Base-by-base conservation (phyloP, 2,797 vertebrate species). In the Galago senegalensis region DNA sequence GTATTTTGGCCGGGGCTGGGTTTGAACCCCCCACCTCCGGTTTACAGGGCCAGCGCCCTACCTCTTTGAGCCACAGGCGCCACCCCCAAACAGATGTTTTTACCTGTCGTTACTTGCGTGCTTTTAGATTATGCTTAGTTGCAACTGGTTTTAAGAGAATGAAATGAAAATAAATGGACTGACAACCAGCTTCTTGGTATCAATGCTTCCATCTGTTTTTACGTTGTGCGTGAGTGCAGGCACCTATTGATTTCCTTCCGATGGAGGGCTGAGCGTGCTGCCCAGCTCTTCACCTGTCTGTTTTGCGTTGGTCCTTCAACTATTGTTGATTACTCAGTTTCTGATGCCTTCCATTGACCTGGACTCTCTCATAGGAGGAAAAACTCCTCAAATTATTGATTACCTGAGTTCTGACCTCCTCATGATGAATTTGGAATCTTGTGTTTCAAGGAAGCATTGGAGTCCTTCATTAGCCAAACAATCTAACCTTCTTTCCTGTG, bases 361-460 rank as follows among this genome's bases (percentile, higher is more conserved):
- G 72, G 18, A 31, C 7, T 86, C 13, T 76, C 53, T 81, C 65
- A 23, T 69, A 61, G 7, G 21, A 61, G 53, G 25, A 34, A 81
- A 84, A 88, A 86, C 87, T 43, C 40, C 60, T 87, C 43, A 87
- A 34, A 65, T 58, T 58, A 89, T 84, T 93, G 21, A 95, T 81
- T 79, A 86, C 67, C 18, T 76, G 37, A 73, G 89, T 93, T 95
- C 31, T 86, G 67, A 73, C 34, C 40, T 49, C 49, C 49, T 92
- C 37, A 89, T 31, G 88, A 92, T 77, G 6, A 95, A 85, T 77
- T 69, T 94, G 73, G 70, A 95, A 87, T 82, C 21, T 53, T 70
- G 23, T 95, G 76, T 95, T 93, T 91, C 17, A 97, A 49, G 27
- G 1, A 92, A 25, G 31, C 43, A 72, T 11, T 83, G 25, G 37